Evolutionary conservation across 64 coral and sea anemone species (phyloP), one percentile per base, ranked within the genome.

Genomic region (Montipora cactus): DNA sequence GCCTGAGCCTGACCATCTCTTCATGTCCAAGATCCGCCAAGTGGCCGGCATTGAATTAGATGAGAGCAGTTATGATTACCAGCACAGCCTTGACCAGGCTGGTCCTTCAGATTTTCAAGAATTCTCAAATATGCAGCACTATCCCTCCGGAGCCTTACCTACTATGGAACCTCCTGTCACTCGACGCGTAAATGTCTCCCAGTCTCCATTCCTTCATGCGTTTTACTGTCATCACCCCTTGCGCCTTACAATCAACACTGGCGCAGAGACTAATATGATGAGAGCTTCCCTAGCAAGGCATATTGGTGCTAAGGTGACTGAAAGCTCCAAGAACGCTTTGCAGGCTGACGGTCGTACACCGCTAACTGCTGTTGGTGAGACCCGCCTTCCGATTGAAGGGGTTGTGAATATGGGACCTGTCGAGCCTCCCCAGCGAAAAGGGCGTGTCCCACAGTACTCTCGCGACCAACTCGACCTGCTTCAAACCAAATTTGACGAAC

Each of bases 201-300:
- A 78, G 62, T 90, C 53, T 11, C 88, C 90, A 25, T 92, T 52
- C 21, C 66, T 84, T 48, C 78, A 92, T 5, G 69, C 78, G 1
- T 92, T 92, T 52, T 92, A 51, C 47, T 3, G 23, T n/a, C 79
- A 92, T 44, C 90, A 84, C 49, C 90, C 48, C 7, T 49, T 92
- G 37, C 48, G 51, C 3, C 88, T 90, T 8, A 79, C 88, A 58
- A 71, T 90, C 16, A 0, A 90, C 59, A 90, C 75, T 18, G 75
- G 80, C 50, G 68, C 90, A 15, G 90, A 84, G 18, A 84, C 37
- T 13, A 92, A 84, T 50, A 84, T 92, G 90, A 92, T 92, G 44
- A 73, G 78, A 82, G 46, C 79, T 48, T 92, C 79, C 8, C 69
- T 84, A 18, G 49, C 53, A 16, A 47, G 21, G 45, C 23, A 76